These are phyloP conservation scores for Paraplagusia blochii DNA, from an alignment of 2,113 vertebrate genomes.

Conservation along the genomic window DNA sequence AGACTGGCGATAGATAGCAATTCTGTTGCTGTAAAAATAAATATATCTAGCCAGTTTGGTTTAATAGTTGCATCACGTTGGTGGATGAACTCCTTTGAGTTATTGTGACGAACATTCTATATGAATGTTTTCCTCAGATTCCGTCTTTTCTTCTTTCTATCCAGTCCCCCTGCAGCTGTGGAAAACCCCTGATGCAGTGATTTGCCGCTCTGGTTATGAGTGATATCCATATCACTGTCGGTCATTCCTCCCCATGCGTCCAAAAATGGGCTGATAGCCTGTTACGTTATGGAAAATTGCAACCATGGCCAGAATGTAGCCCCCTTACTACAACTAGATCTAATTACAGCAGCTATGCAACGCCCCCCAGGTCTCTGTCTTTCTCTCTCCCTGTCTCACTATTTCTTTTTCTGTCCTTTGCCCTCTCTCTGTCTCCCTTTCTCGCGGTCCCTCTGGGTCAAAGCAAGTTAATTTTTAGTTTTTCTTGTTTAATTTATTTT, in stretches of 20 bases:
- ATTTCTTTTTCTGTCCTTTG: too few relatives aligned
- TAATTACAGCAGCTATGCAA: conserved; percentile 29
- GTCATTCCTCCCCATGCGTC: conserved; percentile 22
- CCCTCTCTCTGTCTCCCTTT: background rate
- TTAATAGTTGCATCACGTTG: too few relatives aligned
- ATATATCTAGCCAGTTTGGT: too few relatives aligned
- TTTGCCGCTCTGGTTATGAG: conserved; percentile 29
- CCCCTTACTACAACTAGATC: conserved; percentile 54
- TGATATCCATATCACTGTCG: conserved; percentile 43
- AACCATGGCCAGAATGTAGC: conserved; percentile 52
- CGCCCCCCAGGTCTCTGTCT: background rate
- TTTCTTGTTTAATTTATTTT: too few relatives aligned
- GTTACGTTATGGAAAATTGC: conserved; percentile 67
- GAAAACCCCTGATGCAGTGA: conserved; percentile 44
- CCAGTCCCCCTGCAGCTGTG: conserved; percentile 14
- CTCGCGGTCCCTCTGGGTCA: too few relatives aligned
- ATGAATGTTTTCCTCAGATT: too few relatives aligned
- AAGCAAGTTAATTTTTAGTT: too few relatives aligned
- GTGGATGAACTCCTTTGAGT: too few relatives aligned
- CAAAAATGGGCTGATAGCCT: conserved; percentile 51
- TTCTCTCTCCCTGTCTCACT: background rate
- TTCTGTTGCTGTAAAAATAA: too few relatives aligned
- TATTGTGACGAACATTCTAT: too few relatives aligned
- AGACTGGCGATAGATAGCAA: too few relatives aligned
- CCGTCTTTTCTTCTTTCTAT: background rate